These are phyloP conservation scores for Bactericera cockerelli DNA, from an alignment of 1,140 invertebrate species.

Conservation along the genomic window DNA sequence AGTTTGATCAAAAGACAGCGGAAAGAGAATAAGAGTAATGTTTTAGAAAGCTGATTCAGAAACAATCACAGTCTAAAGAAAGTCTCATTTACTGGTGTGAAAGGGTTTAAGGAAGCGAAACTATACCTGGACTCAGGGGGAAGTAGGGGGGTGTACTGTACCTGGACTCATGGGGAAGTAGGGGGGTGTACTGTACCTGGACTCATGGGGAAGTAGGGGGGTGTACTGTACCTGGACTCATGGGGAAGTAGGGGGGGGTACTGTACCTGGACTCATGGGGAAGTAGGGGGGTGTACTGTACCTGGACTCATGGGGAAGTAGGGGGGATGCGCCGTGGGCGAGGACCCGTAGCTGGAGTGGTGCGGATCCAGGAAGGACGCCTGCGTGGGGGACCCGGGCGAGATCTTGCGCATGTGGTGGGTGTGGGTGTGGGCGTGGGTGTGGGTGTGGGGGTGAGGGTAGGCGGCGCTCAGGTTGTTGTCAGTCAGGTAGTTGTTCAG, in stretches of 20 bases:
- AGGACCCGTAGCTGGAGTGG: constrained; percentile 34
- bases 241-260: constrained; percentile 33
- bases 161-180: constrained; percentile 42
- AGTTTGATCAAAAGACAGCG: too few relatives aligned
- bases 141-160: constrained; percentile 30
- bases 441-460: too few relatives aligned
- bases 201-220: too few relatives aligned
- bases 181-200: too few relatives aligned
- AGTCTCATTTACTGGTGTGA: too few relatives aligned
- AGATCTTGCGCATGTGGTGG: constrained; percentile 29
- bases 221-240: constrained; percentile 37
- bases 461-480: not conserved
- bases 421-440: too few relatives aligned
- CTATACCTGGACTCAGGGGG: constrained; percentile 37
- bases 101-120: too few relatives aligned
- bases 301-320: not conserved
- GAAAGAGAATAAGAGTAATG: too few relatives aligned
- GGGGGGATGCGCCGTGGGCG: constrained; percentile 22
- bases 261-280: not conserved
- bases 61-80: too few relatives aligned
- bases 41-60: too few relatives aligned
- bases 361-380: constrained; percentile 40
- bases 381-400: constrained; percentile 36
- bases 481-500: constrained; percentile 20
- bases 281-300: not conserved